These are phyloP conservation scores for Drosophila punjabiensis DNA, from an alignment of 1,140 invertebrate genomes.

Conservation along the genomic window DNA sequence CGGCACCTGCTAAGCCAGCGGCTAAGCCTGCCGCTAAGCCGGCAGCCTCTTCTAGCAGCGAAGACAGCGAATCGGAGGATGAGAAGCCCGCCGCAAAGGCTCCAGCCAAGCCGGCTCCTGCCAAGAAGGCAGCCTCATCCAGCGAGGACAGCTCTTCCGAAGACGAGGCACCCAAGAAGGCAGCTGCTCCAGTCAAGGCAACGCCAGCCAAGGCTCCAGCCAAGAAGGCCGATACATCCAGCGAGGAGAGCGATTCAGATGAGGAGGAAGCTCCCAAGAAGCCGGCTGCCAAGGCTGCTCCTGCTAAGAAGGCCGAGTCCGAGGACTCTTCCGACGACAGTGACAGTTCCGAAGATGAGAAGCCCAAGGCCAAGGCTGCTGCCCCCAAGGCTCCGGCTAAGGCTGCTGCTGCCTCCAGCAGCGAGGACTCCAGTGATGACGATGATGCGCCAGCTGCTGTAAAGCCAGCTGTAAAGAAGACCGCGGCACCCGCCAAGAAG, in stretches of 20 bases:
- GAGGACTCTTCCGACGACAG: slow-evolving; percentile 66
- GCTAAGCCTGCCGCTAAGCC: slow-evolving; percentile 39
- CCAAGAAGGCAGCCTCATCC: slow-evolving; percentile 53
- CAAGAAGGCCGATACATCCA: slow-evolving; percentile 54
- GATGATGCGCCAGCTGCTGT: slow-evolving; percentile 68
- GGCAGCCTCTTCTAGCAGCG: slow-evolving; percentile 36
- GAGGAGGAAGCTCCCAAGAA: slow-evolving; percentile 63
- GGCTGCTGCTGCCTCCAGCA: slow-evolving; percentile 29
- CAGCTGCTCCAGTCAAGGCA: slow-evolving; percentile 42
- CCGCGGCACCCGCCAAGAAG: slow-evolving; percentile 76
- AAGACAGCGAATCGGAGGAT: slow-evolving; percentile 59
- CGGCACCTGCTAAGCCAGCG: slow-evolving; percentile 31
- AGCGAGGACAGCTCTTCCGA: slow-evolving; percentile 81
- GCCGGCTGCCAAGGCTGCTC: slow-evolving; percentile 12
- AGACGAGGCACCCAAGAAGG: slow-evolving; percentile 47
- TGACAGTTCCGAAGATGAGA: slow-evolving; percentile 58
- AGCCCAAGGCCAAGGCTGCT: slow-evolving; percentile 46
- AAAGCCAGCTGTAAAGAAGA: slow-evolving; percentile 70
- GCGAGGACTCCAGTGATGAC: slow-evolving; percentile 56
- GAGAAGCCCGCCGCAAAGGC: slow-evolving; percentile 43
- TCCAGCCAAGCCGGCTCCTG: slow-evolving; percentile 34
- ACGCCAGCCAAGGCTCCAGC: slow-evolving; percentile 47
- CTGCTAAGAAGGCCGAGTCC: slow-evolving; percentile 53
- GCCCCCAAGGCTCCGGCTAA: slow-evolving; percentile 39
- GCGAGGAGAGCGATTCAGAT: slow-evolving; percentile 64